These are phyloP conservation scores for Cyprinus carpio DNA, from an alignment of 2,113 vertebrate species.

Conservation along the genomic window DNA sequence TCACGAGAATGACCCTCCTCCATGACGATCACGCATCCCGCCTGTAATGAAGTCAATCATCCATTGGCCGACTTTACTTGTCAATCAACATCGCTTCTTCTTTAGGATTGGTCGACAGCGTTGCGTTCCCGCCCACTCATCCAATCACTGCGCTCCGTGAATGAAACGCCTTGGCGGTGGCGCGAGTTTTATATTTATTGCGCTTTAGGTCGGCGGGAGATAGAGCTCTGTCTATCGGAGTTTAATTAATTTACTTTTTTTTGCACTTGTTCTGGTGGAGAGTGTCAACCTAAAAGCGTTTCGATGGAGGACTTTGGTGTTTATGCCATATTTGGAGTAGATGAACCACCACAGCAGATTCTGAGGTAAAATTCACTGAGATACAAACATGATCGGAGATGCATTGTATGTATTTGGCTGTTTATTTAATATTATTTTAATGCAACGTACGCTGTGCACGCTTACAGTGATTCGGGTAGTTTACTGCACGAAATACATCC, in stretches of 20 bases:
- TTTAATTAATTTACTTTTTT: too few species aligned
- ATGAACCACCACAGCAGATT: slow-evolving; percentile 67
- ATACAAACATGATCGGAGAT: not conserved
- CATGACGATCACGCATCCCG: not conserved
- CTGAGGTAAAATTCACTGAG: slow-evolving; percentile 61
- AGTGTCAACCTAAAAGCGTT: not conserved
- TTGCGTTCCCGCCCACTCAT: not conserved
- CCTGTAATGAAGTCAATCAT: not conserved
- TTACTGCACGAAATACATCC: not conserved
- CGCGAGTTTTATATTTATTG: slow-evolving; percentile 54
- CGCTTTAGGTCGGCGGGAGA: slow-evolving; percentile 52
- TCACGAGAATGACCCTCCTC: not conserved
- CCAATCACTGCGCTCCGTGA: slow-evolving; percentile 9
- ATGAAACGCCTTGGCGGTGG: slow-evolving; percentile 24
- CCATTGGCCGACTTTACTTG: slow-evolving; percentile 9
- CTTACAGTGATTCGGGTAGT: not conserved
- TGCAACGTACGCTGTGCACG: not conserved
- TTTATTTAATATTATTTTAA: not conserved
- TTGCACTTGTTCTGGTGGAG: not conserved
- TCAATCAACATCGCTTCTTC: slow-evolving; percentile 13
- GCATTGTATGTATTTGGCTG: not conserved
- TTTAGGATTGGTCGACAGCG: not conserved
- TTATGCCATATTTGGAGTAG: slow-evolving; percentile 70
- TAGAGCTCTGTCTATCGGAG: not conserved
- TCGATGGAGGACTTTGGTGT: slow-evolving; percentile 72